Conservation (phyloP, 2,113 vertebrate genomes). For the Tyto alba region DNA sequence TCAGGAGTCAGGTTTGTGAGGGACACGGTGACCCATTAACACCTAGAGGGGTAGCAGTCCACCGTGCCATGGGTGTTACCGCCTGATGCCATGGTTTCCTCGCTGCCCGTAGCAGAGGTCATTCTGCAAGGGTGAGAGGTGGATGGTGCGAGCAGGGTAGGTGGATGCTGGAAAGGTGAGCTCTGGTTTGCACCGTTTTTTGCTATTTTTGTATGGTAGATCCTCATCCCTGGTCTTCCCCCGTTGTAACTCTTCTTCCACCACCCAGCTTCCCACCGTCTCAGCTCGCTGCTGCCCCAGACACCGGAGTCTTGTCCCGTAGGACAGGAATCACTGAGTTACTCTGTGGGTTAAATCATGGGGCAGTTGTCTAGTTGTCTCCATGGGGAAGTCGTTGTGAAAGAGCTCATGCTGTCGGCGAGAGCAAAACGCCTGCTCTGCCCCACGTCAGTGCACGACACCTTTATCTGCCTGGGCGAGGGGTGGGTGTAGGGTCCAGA, state of each 20-base stretch:
- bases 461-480: background rate
- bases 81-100: background rate
- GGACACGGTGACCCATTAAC: background rate
- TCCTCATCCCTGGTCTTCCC: background rate
- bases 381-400: background rate
- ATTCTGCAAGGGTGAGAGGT: background rate
- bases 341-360: background rate
- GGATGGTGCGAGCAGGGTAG: background rate
- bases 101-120: background rate
- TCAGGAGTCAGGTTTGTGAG: background rate
- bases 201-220: background rate
- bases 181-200: background rate
- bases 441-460: fast-evolving
- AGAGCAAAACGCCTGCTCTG: background rate
- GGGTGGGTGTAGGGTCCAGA: background rate
- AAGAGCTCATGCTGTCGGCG: background rate
- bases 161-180: background rate
- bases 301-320: background rate
- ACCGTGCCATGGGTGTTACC: background rate
- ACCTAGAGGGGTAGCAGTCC: background rate
- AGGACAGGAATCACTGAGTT: background rate
- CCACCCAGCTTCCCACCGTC: background rate
- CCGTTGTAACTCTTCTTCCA: background rate
- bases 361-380: background rate
- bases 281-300: background rate